Evolutionary conservation across 2,113 vertebrate genomes (phyloP), one percentile per base, ranked within the genome.

Genomic region (Monopterus albus): DNA sequence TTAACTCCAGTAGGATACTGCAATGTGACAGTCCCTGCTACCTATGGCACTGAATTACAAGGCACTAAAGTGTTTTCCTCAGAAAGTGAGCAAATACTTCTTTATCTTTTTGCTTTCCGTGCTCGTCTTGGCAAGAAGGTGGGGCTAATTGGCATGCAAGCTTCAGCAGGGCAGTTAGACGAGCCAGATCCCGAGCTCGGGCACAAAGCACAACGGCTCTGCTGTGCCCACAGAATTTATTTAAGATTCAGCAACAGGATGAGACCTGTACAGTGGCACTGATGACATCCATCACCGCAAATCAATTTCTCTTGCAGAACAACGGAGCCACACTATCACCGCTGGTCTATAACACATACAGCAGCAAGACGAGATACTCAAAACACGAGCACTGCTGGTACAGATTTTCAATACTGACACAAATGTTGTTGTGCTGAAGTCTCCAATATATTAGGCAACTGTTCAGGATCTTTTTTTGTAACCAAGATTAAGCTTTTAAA

Each of bases 111-210:
- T 14, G 43, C 73, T 65, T 58, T 53, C 50, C 65, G 70, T 20
- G 49, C 57, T 67, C 33, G 12, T 75, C 77, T 74, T 72, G 79
- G 78, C 79, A 57, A 13, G 31, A 28, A 12, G 23, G 45, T 18
- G 36, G 18, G 60, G 77, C 40, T 89, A 84, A 90, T 90, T 89
- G 79, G 78, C 86, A 90, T 89, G 85, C 88, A 86, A 35, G 78
- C 53, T 68, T 33, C 70, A 23, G 72, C 73, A 12, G 83, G 60
- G 58, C 51, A 10, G 68, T 33, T 50, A 53, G 68, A 46, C 43
- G 83, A 79, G 85, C 82, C 87, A 76, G 84, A 75, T 73, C 80
- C 72, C 23, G 47, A 79, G 79, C 81, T 57, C 50, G 20, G 69
- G 68, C 60, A 57, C 65, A 71, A 56, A 82, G 77, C 75, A 82